Evolutionary conservation across 2,888 invertebrate genomes (phyloP), one percentile per base, ranked within the genome.

Genomic region (Encarsia formosa): DNA sequence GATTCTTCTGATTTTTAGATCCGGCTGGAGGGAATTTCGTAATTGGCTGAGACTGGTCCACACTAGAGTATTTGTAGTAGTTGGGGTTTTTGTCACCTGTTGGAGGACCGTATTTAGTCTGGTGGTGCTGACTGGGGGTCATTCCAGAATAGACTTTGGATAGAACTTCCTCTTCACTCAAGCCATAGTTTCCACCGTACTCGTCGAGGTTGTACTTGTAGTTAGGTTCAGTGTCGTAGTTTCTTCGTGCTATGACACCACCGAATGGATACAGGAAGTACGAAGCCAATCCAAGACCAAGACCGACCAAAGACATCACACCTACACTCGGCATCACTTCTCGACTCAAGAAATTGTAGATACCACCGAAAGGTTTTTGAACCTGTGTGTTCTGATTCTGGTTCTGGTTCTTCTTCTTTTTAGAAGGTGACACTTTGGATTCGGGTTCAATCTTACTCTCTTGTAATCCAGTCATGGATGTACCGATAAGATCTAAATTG

Each of bases 271-370:
- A 87, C 18, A 88, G 74, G 69, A 88, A 85, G 61, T 88, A 86
- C 47, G 87, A 85, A 26, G 88, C 88, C 29, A 88, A 70, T 2
- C 88, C 88, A 2, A 88, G 81, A 54, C 88, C 84, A 35, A 88
- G 71, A 2, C 88, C 88, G 11, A 88, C 81, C 18, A 88, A 74
- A 0, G 74, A 74, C 61, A 88, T 87, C 0, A 88, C 85, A 1
- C 88, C 88, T 18, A 88, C 86, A 24, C 86, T 86, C 1, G 88
- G 88, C 85, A 88, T 87, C 0, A 88, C 85, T 76, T 88, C 88
- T 61, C 88, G 78, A 3, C 87, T 86, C 34, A 88, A 73, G 63
- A 86, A 88, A 63, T 86, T 88, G 65, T 88, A 88, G 22, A 88
- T 81, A 0, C 87, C 85, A 9, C 85, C 80, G 0, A 88, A 78